Base-by-base conservation (phyloP, 2,113 vertebrate genomes). In the Halichoeres trimaculatus region DNA sequence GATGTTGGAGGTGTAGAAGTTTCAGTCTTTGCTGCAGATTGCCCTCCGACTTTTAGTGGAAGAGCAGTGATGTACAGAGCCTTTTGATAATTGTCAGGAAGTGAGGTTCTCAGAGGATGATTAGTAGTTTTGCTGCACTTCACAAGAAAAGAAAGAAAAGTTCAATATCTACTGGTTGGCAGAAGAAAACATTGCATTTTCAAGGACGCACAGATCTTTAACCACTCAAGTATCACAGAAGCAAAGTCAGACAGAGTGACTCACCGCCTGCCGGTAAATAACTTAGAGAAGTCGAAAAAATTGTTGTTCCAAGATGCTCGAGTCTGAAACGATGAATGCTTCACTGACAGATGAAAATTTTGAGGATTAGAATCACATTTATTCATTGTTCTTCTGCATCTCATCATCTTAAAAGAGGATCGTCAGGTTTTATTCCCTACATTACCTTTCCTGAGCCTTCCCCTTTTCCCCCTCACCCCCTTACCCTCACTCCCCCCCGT, bases 161-260 rank as follows among this genome's bases (percentile, higher is more conserved):
- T 52, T 78, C n/a, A 52, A 43, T 64, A 9, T 43, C 40, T 73
- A 76, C 38, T 64, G 30, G 26, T 58, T 48, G 47, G 48, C 19
- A 61, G 16, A 83, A 70, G 62, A 69, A 75, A 78, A 72, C 60
- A 34, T 45, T 22, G 67, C 20, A 63, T 74, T 68, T 80, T 83
- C 83, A 85, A 89, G 86, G 83, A 24, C 66, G 72, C 24, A 0
- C 4, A 4, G 59, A 70, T 58, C 52, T 83, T 81, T 74, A 86
- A 80, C 76, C 61, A 80, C 30, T 74, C 45, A 70, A 68, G 66
- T 55, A 36, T 56, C 35, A 40, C 48, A n/a, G 65, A 78, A 51
- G 43, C 79, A 30, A 61, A 87, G 65, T 48, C 76, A 89, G 82
- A 87, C 80, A 74, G 78, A 41, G 26, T 85, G 89, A 89, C 70